A percentile compares a stretch with the other conserved stretches of the same genome.
Conservation (phyloP, 2,797 vertebrate species). For the Hippoglossus hippoglossus region DNA sequence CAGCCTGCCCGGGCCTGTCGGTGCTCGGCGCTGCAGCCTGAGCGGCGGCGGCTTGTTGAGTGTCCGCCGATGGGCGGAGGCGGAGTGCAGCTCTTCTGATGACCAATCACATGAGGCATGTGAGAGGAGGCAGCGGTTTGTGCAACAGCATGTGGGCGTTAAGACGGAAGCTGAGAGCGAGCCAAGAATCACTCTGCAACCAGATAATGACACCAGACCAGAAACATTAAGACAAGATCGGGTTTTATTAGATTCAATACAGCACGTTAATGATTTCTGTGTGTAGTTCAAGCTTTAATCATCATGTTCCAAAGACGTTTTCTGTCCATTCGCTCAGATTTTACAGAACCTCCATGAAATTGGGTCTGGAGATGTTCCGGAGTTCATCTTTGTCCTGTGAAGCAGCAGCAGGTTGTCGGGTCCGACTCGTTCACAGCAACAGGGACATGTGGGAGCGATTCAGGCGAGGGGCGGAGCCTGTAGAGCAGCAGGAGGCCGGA, state of each 20-base stretch:
- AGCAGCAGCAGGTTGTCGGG: no score
- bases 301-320: no score
- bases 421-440: no score
- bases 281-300: no score
- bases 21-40: conserved; percentile 7
- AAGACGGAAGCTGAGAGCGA: conserved; percentile 41
- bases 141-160: conserved; percentile 54
- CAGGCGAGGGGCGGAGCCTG: no score
- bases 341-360: no score
- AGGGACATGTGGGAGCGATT: no score
- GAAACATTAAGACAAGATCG: conserved; percentile 14
- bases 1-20: conserved; percentile 61
- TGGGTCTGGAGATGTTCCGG: no score
- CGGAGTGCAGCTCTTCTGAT: conserved; percentile 16
- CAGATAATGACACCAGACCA: conserved; percentile 11
- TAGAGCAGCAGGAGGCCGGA: no score
- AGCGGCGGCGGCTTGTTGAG: neutral
- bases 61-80: conserved; percentile 22
- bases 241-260: neutral
- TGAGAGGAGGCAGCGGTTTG: conserved; percentile 3
- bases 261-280: no score
- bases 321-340: no score
- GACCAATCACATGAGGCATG: conserved; percentile 36
- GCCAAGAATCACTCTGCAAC: conserved; percentile 32
- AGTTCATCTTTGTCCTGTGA: no score